Conservation (phyloP, 2,113 vertebrate species). For the Morone saxatilis region DNA sequence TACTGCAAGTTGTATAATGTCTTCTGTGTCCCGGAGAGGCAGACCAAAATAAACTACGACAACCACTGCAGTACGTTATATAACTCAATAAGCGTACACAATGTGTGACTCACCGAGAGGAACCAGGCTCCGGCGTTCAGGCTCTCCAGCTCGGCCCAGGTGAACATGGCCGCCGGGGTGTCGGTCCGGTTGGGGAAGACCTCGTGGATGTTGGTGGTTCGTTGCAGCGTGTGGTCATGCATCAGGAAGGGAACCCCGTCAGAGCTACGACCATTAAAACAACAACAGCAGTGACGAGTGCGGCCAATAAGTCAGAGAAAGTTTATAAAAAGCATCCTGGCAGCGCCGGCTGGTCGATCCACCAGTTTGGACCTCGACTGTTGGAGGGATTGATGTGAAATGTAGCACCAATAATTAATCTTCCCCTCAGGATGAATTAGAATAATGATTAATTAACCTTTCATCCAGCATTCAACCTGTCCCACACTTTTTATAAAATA, state of each 20-base stretch:
- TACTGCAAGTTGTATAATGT: neutral
- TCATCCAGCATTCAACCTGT: too few relatives aligned
- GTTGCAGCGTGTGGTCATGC: slow-evolving; percentile 89
- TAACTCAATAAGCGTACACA: neutral
- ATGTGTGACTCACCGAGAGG: slow-evolving; percentile 77
- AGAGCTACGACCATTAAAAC: slow-evolving; percentile 76
- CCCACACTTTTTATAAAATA: too few relatives aligned
- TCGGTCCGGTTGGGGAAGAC: slow-evolving; percentile 82
- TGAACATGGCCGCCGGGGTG: slow-evolving; percentile 78
- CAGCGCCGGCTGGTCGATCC: too few relatives aligned
- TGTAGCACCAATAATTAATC: too few relatives aligned
- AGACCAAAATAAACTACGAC: too few relatives aligned
- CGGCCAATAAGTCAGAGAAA: neutral
- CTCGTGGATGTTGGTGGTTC: slow-evolving; percentile 89
- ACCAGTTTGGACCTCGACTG: too few relatives aligned
- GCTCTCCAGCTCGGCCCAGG: slow-evolving; percentile 85
- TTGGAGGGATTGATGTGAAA: too few relatives aligned
- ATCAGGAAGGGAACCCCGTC: slow-evolving; percentile 94
- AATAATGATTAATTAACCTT: too few relatives aligned
- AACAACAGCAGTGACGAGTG: neutral
- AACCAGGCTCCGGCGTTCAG: slow-evolving; percentile 94
- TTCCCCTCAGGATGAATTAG: too few relatives aligned
- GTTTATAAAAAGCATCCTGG: too few relatives aligned
- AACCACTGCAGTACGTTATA: too few relatives aligned
- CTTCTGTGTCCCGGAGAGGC: neutral